Base-by-base conservation (phyloP, 2,888 invertebrate genomes). In the Zootermopsis nevadensis region DNA sequence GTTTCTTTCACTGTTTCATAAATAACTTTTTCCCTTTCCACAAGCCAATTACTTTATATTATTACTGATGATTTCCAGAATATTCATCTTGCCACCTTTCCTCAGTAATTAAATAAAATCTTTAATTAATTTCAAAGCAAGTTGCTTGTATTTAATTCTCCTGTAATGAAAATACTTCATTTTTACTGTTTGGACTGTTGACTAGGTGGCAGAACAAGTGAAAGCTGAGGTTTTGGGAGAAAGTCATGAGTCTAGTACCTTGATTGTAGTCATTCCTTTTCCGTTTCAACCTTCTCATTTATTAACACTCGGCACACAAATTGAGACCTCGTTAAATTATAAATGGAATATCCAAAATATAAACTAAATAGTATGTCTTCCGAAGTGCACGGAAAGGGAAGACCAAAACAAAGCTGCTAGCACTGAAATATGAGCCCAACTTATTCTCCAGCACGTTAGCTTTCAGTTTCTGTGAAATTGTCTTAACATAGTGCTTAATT, bases 1-100 rank as follows among this genome's bases (percentile, higher is more conserved):
- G 72, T 79, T 79, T n/a, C 79, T 60, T 55, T 79, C 60, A 79
- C 72, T 74, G 67, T 82, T 81, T 81, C 82, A 82, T 82, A 82
- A 82, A 82, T 82, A 82, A 35, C 55, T 76, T 81, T 53, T 55
- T 60, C 35, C 74, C 72, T 82, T 74, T 55, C 81, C 69, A 53
- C 79, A 48, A 55, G 31, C 72, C 79, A 60, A 66, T 79, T 82
- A 76, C 55, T 35, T 76, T 72, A 82, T 76, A 82, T 74, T 31
- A 76, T 55, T 82, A 60, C 33, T 74, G 53, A 55, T 77, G 12
- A 10, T 38, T 42, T 60, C 60, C 60, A 60, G 60, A 74, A 74
- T 74, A n/a, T 74, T 38, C 24, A 72, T 79, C 55, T 33, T 79
- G 79, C 79, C 79, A 79, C 55, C 79, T 60, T 55, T 76, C 33